Conservation (phyloP, 2,797 vertebrate genomes). For the Pipistrellus pipistrellus region DNA sequence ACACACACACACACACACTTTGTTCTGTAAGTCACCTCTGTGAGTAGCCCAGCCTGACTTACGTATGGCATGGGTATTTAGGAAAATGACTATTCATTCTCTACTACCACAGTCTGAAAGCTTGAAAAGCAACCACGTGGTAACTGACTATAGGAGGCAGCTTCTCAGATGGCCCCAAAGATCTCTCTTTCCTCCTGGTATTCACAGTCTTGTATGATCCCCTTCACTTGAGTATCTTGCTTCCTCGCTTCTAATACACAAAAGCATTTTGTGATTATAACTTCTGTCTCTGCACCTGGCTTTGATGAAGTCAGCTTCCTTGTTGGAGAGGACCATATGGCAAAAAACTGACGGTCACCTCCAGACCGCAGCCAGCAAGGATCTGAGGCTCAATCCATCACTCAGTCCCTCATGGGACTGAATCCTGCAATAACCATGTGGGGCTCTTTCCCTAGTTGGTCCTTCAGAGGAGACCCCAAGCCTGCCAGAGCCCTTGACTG, state of each 20-base stretch:
- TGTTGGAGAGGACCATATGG: background rate
- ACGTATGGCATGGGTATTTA: background rate
- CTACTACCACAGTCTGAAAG: background rate
- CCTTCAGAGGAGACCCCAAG: background rate
- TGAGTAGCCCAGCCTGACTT: background rate
- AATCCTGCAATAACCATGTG: background rate
- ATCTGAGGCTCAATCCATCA: background rate
- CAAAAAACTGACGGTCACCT: background rate
- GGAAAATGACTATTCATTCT: background rate
- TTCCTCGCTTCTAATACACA: background rate
- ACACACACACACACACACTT: no score
- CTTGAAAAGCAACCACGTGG: background rate
- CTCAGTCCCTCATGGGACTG: background rate
- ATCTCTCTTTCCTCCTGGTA: background rate
- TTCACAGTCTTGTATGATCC: background rate
- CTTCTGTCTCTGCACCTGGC: background rate
- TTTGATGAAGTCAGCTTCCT: background rate
- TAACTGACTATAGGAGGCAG: background rate
- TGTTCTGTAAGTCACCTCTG: background rate
- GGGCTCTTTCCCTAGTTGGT: background rate
- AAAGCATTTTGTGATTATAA: background rate
- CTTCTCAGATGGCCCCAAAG: background rate
- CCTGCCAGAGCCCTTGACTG: background rate
- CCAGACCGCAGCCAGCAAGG: background rate
- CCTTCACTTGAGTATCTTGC: background rate